Percentiles rank a stretch among this genome's conserved stretches.
Conservation (phyloP, 1,140 invertebrate species). For the Solenopsis invicta region DNA sequence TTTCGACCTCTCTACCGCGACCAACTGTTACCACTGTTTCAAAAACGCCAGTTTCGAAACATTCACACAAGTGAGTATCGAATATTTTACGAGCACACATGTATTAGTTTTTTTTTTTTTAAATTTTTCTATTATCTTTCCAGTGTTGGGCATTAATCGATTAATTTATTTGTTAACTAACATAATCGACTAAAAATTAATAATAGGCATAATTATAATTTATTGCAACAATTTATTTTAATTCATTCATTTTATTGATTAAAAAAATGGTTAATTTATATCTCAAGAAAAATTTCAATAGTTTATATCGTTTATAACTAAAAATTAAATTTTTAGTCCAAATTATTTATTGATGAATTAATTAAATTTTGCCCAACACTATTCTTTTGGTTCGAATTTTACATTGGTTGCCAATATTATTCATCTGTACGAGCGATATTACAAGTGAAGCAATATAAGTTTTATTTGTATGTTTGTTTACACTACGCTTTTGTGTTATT, state of each 20-base stretch:
- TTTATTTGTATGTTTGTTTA: background rate
- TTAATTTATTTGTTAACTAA: no score
- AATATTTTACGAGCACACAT: conserved; percentile 16
- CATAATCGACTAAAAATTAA: no score
- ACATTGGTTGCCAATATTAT: conserved; percentile 35
- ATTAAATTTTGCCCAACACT: no score
- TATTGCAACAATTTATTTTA: no score
- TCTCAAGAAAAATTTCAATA: no score
- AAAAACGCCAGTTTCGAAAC: conserved; percentile 80
- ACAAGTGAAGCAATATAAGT: background rate
- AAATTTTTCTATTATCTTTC: conserved; percentile 32
- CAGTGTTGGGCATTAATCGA: no score
- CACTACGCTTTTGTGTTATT: background rate
- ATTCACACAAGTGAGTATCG: conserved; percentile 85
- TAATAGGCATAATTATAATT: no score
- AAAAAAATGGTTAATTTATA: no score
- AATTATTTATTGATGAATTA: no score
- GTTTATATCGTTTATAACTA: no score
- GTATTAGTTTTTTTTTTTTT: background rate
- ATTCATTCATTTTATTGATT: no score
- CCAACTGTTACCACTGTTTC: conserved; percentile 81
- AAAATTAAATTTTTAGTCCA: no score
- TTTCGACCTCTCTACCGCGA: conserved; percentile 88
- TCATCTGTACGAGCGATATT: conserved; percentile 4
- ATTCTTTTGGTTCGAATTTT: conserved; percentile 15